Base-by-base conservation (phyloP, 1,140 invertebrate species). In the Diabrotica undecimpunctata region DNA sequence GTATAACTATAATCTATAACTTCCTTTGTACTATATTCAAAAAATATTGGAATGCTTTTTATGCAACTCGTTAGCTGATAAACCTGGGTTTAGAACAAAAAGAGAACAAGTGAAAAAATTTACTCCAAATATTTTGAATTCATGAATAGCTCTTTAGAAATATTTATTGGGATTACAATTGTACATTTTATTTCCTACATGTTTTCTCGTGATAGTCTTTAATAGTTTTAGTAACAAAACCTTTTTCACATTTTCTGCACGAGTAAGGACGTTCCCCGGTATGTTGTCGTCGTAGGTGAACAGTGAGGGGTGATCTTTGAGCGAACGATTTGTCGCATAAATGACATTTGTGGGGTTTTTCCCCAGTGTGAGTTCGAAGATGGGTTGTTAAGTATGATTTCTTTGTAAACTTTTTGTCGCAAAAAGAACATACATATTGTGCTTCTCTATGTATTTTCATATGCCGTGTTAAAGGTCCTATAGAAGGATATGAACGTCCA, bases 221-320 rank as follows among this genome's bases (percentile, higher is more conserved):
- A 46, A 8, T 8, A 46, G 41, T 10, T n/a, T n/a, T 46, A 46
- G 41, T 46, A 10, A 46, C 66, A 72, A 87, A 87, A 0, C 83
- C 82, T 72, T 90, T 86, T 6, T 82, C 79, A 75, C 90, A 92
- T 53, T 83, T 81, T 54, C 80, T 79, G 74, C 90, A 92, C 70
- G 83, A 82, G 75, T 89, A 91, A 0, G 90, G 90, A 67, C 87
- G 83, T 72, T 90, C 87, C 7, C 90, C 90, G 36, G 88, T 90
- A 79, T 92, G 90, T 71, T 88, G 82, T 71, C 89, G 80, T 67
- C 89, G 80, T 67, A 90, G 86, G 78, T 93, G 91, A 11, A 90
- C 88, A 60, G 89, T 85, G 39, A 74, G 56, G 8, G 67, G 72
- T 4, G 67, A 65, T n/a, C 54, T 66, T 54, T 67, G 58, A 5